Conservation (phyloP, 2,113 vertebrate species). For the Otocyon megalotis region DNA sequence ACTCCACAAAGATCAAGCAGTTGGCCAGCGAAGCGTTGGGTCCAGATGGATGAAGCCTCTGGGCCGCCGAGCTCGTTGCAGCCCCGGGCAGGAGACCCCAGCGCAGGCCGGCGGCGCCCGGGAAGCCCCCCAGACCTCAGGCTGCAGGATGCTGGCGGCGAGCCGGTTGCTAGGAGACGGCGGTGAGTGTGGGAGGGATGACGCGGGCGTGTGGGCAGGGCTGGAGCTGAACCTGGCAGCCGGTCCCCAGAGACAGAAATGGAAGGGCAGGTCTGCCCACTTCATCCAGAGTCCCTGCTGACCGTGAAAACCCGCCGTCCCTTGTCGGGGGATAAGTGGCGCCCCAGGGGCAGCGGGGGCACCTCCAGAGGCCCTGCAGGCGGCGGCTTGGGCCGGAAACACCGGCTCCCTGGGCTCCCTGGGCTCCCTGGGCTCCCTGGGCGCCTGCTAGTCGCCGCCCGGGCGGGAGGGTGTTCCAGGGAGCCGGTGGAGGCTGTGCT, state of each 20-base stretch:
- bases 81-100: background rate
- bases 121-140: background rate
- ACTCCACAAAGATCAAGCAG: background rate
- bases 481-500: background rate
- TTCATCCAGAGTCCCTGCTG: background rate
- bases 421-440: background rate
- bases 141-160: background rate
- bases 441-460: fast-evolving
- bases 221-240: background rate
- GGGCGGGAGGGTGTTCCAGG: background rate
- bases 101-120: background rate
- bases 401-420: too few species aligned
- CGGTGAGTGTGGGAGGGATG: background rate
- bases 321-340: background rate
- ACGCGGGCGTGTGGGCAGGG: background rate
- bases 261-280: background rate
- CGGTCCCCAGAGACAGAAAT: background rate
- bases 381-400: background rate
- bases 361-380: background rate
- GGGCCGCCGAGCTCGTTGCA: fast-evolving
- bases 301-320: fast-evolving
- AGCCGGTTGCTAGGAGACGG: constrained; percentile 54
- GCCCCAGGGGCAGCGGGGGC: background rate
- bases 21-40: background rate
- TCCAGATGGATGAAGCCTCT: background rate